These are phyloP conservation scores for Pissodes strobi DNA, from an alignment of 1,140 invertebrate species.

Conservation along the genomic window DNA sequence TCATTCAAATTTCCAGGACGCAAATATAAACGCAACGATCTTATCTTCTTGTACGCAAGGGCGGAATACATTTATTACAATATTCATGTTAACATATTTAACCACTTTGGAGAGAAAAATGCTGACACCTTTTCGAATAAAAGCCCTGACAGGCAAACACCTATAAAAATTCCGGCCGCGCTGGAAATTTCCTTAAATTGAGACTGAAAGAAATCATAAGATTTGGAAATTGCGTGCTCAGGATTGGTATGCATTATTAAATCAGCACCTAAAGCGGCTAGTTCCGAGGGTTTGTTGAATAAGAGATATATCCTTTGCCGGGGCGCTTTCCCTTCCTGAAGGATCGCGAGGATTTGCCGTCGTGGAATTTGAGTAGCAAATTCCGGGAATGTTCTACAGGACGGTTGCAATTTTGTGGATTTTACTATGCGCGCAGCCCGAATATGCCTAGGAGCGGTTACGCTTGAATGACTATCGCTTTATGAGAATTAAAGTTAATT, in stretches of 20 bases:
- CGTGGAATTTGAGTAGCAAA: too few species aligned
- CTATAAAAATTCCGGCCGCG: slow-evolving; percentile 36
- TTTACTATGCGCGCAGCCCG: too few species aligned
- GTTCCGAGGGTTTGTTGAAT: slow-evolving; percentile 33
- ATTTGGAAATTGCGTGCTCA: slow-evolving; percentile 36
- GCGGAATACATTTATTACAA: slow-evolving; percentile 32
- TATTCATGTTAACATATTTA: slow-evolving; percentile 39
- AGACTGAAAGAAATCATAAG: slow-evolving; percentile 34
- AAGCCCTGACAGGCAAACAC: slow-evolving; percentile 29
- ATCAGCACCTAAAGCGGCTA: slow-evolving; percentile 32
- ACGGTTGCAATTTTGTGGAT: too few species aligned
- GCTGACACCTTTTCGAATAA: slow-evolving; percentile 32
- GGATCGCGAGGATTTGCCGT: slow-evolving; percentile 10
- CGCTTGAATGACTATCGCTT: too few species aligned
- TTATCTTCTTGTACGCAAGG: slow-evolving; percentile 5
- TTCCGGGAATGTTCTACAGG: too few species aligned
- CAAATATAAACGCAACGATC: slow-evolving; percentile 13
- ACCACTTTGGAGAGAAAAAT: slow-evolving; percentile 29
- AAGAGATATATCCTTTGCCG: slow-evolving; percentile 30
- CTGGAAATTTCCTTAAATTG: slow-evolving; percentile 34
- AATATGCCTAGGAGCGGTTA: too few species aligned
- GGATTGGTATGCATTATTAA: slow-evolving; percentile 38
- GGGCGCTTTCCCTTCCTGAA: too few species aligned
- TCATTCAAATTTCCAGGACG: too few species aligned
- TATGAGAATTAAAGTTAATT: too few species aligned